Conservation (phyloP, 2,797 vertebrate species). For the Scyliorhinus canicula region DNA sequence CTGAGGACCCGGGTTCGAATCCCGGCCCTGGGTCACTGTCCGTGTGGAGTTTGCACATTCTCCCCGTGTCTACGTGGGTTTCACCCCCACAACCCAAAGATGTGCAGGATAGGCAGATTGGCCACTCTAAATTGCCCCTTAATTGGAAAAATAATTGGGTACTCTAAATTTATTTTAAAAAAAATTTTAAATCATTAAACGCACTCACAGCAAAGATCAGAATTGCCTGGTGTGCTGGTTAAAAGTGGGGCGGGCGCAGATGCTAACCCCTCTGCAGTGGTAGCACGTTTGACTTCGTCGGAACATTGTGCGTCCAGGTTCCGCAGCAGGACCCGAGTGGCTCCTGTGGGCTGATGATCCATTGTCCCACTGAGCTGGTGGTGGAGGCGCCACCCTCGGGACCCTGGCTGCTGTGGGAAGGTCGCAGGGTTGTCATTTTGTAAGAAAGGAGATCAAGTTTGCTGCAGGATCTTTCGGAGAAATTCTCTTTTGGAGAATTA, state of each 20-base stretch:
- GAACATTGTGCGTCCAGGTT: background rate
- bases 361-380: background rate
- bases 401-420: background rate
- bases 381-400: background rate
- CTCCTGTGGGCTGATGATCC: no score
- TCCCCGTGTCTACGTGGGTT: no score
- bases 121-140: no score
- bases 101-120: no score
- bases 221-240: background rate
- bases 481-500: conserved; percentile 5
- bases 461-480: background rate
- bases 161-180: no score
- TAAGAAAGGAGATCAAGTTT: background rate
- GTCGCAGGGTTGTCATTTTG: background rate
- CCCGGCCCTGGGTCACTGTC: no score
- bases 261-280: no score
- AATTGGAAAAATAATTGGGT: no score
- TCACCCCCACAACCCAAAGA: no score
- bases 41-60: no score
- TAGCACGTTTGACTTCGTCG: background rate
- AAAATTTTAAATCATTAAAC: background rate
- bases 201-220: background rate
- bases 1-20: no score
- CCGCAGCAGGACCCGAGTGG: background rate
- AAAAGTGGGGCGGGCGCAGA: background rate